Evolutionary conservation across 2,113 vertebrate species (phyloP).

Genomic region (Eretmochelys imbricata): DNA sequence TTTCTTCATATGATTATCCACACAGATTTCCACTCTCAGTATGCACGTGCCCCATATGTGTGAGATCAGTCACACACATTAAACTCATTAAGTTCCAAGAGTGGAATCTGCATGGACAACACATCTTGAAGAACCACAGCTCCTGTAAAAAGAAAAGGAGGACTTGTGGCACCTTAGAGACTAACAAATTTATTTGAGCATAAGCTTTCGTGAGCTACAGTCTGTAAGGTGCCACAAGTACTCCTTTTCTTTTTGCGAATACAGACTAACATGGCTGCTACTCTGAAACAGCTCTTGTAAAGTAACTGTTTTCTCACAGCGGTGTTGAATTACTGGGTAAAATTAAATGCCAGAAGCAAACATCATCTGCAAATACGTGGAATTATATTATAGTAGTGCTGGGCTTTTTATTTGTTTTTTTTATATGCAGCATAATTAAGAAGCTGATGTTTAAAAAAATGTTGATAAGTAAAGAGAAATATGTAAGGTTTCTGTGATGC

Average conservation of each 20-base stretch:
- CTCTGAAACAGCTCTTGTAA: background rate
- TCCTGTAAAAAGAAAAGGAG: background rate
- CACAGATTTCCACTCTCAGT: background rate
- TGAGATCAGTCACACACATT: background rate
- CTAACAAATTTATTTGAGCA: too few relatives aligned
- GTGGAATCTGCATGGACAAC: background rate
- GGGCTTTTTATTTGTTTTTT: background rate
- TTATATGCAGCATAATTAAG: background rate
- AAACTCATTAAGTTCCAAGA: background rate
- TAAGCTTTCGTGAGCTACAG: too few relatives aligned
- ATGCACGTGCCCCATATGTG: background rate
- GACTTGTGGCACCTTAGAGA: too few relatives aligned
- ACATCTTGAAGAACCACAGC: background rate
- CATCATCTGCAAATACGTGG: background rate
- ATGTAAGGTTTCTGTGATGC: background rate
- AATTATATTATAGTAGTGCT: rapidly evolving
- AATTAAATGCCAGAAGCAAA: background rate
- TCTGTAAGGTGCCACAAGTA: too few relatives aligned
- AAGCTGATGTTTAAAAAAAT: background rate
- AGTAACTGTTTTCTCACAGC: background rate
- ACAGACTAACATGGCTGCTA: too few relatives aligned
- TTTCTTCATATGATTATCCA: background rate
- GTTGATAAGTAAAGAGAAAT: background rate
- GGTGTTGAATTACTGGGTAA: background rate
- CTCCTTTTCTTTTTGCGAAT: too few relatives aligned